Conservation (phyloP, 2,113 vertebrate genomes). For the Bubalus kerabau region DNA sequence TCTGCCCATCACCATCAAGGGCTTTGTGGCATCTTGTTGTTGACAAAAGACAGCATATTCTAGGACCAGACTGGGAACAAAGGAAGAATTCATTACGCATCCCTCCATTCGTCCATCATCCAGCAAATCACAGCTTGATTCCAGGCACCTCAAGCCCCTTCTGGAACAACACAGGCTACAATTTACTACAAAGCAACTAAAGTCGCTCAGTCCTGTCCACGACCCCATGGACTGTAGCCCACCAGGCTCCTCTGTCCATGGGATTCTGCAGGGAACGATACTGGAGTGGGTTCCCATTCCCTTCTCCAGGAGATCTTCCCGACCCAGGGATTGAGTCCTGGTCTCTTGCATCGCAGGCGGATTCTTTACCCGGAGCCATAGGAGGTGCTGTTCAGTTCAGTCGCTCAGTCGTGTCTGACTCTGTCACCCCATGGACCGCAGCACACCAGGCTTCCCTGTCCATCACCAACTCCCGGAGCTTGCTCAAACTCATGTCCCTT, state of each 20-base stretch:
- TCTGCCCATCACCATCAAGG: background rate
- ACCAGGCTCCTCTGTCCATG: background rate
- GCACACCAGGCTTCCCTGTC: background rate
- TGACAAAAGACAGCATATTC: background rate
- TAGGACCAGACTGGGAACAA: background rate
- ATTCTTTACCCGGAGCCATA: background rate
- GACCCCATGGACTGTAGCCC: background rate
- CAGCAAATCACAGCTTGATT: background rate
- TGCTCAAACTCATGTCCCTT: background rate
- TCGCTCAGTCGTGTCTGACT: background rate
- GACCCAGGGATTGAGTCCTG: background rate
- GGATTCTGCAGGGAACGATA: background rate
- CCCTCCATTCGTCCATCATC: background rate
- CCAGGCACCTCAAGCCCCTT: background rate
- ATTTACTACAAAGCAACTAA: background rate
- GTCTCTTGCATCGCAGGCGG: rapidly evolving
- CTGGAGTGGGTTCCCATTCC: background rate
- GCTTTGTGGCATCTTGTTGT: background rate
- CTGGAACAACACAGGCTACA: background rate
- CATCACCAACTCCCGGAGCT: background rate
- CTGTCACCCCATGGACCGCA: background rate
- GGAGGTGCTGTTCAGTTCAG: background rate
- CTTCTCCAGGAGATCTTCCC: background rate
- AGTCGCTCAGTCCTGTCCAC: background rate
- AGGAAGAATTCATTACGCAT: background rate